Evolutionary conservation across 2,888 invertebrate species (phyloP), one percentile per base, ranked within the genome.

Genomic region (Alloscopus bannaensis): DNA sequence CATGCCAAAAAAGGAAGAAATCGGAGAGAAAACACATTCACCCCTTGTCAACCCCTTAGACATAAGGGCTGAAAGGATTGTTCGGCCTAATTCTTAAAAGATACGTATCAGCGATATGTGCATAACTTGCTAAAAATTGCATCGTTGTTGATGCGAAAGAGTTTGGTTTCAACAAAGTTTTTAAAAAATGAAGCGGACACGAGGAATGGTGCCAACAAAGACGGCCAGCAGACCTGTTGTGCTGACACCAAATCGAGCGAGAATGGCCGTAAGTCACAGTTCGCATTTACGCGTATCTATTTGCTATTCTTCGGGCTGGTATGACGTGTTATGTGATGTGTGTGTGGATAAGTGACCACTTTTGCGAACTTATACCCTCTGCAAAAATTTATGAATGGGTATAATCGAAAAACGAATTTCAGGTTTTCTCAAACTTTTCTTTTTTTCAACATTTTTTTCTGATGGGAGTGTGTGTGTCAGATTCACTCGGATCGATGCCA

Each of bases 211-310:
- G 64, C 81, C 81, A 69, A 76, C 66, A 66, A 75, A 57, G 66
- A 78, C 77, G 45, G 73, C 69, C 52, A 81, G 81, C 52, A 81
- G 81, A 73, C 81, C 81, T 24, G 81, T 81, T 70, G 73, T 65
- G 57, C 76, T 71, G 70, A 79, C 81, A 70, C 81, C 78, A 78
- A 78, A 75, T 66, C 81, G 81, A 55, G 81, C 81, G 47, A 78
- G 81, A 47, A 81, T 81, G 81, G 81, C 81, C 73, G 81, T 81
- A 81, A 81, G 81, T 78, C 73, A 72, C 68, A 40, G 4, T 42
- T n/a, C n/a, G n/a, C n/a, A n/a, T n/a, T n/a, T n/a, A n/a, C n/a
- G n/a, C n/a, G n/a, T 45, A 18, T 45, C 45, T 3, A 8, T 45
- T 45, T 45, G 45, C 18, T 45, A 45, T 45, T 45, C 45, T 45